Evolutionary conservation across 2,113 vertebrate species (phyloP).

Genomic region (Paratilapia polleni): DNA sequence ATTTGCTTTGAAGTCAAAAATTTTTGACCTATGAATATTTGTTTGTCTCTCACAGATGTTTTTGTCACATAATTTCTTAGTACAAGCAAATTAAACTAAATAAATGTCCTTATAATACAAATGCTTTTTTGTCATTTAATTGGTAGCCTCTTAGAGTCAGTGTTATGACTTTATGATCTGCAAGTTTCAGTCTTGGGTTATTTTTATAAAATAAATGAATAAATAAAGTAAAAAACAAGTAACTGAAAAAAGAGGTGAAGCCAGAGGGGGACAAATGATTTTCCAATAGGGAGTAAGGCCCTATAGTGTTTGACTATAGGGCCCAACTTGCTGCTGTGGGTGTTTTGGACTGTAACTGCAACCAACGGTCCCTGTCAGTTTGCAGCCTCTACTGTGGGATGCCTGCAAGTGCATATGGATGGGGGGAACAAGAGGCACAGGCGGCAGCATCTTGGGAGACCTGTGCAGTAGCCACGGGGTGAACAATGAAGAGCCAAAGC

Average conservation of each 20-base stretch:
- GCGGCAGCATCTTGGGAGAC: neutral
- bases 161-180: neutral
- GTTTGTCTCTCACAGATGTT: neutral
- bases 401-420: neutral
- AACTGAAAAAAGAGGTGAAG: neutral
- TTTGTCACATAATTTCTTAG: neutral
- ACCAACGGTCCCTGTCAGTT: neutral
- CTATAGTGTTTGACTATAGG: neutral
- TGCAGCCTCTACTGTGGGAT: rapidly evolving
- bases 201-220: too few relatives aligned
- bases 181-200: too few relatives aligned
- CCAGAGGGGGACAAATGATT: too few relatives aligned
- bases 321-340: neutral
- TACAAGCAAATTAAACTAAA: neutral
- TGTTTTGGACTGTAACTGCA: neutral
- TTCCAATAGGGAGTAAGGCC: neutral
- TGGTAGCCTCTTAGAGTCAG: neutral
- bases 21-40: neutral
- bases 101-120: neutral
- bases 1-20: neutral
- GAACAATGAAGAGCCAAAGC: neutral
- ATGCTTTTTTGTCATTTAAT: neutral
- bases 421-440: neutral
- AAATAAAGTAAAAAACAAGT: neutral
- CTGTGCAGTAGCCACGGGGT: rapidly evolving